Base-by-base conservation (phyloP, 1,140 invertebrate genomes). In the Drosophila melanogaster region DNA sequence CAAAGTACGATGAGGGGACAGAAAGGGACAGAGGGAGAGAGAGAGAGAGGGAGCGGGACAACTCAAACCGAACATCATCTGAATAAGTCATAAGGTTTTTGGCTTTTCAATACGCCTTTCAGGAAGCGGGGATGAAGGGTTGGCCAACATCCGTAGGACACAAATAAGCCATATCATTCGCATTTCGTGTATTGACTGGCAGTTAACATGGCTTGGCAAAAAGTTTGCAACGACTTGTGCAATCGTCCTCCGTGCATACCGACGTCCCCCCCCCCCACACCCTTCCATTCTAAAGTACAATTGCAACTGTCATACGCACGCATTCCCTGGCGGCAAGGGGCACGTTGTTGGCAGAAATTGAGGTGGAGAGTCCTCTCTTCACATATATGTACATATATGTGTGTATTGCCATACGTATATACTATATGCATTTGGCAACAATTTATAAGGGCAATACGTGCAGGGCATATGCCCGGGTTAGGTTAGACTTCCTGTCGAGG, bases 401-500 rank as follows among this genome's bases (percentile, higher is more conserved):
- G 5, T 26, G 26, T 26, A 6, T 26, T 26, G 26, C 26, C 26
- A 26, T 26, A 26, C 26, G 26, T 30, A 30, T 30, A 62, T 24
- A 24, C 43, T 51, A 62, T 56, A 79, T 74, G 74, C 66, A 86
- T 85, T 81, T 78, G 81, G 74, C 74, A 87, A 85, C 83, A 85
- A 86, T 87, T 86, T 86, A 86, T 81, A 86, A 86, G 81, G 81
- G 75, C 78, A 86, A 81, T 86, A 87, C 81, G 81, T 85, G 81
- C 81, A 85, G 74, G 81, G 81, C 81, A 85, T 87, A 87, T 86
- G 75, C 74, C 70, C 50, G 60, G 70, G 70, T 17, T 75, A 76
- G 67, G 67, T 71, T 71, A 87, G 79, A 87, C 83, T 87, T 87
- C 81, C 83, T 86, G 83, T 72, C 79, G 83, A 87, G 83, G 77